These are phyloP conservation scores for Trissoscelio sp. DNA, from an alignment of 2,888 invertebrate genomes.

Conservation along the genomic window DNA sequence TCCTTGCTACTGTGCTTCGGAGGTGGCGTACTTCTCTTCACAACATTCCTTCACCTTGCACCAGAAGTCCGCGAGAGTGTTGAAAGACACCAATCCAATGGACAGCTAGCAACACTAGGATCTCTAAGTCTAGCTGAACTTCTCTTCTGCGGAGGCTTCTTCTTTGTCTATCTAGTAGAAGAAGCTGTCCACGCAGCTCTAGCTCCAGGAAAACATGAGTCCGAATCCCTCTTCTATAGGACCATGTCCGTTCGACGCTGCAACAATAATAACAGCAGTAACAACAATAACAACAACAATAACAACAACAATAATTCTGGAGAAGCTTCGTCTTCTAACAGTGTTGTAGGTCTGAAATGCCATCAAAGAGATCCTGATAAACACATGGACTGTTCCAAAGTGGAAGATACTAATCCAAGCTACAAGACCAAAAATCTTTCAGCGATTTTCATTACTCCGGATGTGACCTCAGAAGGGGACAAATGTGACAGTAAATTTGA, in stretches of 20 bases:
- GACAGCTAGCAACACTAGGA: conserved; percentile 83
- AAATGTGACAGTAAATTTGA: conserved; percentile 64
- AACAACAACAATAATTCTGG: conserved; percentile 76
- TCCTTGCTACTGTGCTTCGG: conserved; percentile 87
- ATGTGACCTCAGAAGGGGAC: conserved; percentile 31
- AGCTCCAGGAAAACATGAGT: conserved; percentile 82
- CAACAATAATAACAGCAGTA: conserved; percentile 82
- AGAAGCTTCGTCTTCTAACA: conserved; percentile 65
- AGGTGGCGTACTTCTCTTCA: conserved; percentile 87
- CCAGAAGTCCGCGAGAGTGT: conserved; percentile 87
- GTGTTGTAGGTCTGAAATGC: conserved; percentile 31
- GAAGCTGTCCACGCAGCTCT: conserved; percentile 86
- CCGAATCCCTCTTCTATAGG: conserved; percentile 84
- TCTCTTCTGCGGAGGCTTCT: conserved; percentile 87
- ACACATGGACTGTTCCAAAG: conserved; percentile 1
- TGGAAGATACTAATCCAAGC: conserved; percentile 3
- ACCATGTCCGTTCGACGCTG: conserved; percentile 85
- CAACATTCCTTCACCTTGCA: conserved; percentile 87
- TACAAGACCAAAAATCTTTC: conserved; percentile 71
- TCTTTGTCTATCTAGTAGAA: conserved; percentile 87
- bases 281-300: conserved; percentile 80
- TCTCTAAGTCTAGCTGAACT: conserved; percentile 84
- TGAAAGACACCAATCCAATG: conserved; percentile 82
- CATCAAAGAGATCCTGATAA: conserved; percentile 4
- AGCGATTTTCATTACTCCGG: conserved; percentile 75